Conservation (phyloP, 1,140 invertebrate species). For the Diorhabda sublineata region DNA sequence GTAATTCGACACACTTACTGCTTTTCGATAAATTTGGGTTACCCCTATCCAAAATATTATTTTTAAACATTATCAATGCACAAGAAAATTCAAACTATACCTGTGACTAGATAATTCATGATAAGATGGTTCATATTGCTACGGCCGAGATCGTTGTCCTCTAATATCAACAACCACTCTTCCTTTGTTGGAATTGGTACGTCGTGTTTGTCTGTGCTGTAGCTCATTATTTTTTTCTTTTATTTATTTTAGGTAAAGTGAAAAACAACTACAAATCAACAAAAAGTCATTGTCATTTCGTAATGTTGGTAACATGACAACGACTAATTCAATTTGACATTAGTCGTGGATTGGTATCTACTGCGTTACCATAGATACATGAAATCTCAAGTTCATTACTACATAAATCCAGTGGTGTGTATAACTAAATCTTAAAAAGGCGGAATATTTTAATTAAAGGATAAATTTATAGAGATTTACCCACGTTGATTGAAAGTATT, state of each 20-base stretch:
- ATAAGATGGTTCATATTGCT: constrained; percentile 94
- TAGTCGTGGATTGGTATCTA: too few relatives aligned
- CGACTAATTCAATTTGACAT: too few relatives aligned
- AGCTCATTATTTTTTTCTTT: constrained; percentile 43
- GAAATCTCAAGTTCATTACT: too few relatives aligned
- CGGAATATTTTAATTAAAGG: too few relatives aligned
- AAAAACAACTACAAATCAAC: constrained; percentile 5
- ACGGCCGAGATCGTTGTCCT: constrained; percentile 78
- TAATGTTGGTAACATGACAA: too few relatives aligned
- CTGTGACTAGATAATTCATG: constrained; percentile 98
- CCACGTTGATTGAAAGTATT: too few relatives aligned
- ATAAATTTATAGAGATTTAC: too few relatives aligned
- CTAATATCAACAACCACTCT: constrained; percentile 68
- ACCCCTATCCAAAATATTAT: not conserved
- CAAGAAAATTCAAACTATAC: constrained; percentile 51
- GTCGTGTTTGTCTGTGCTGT: constrained; percentile 45
- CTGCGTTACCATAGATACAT: too few relatives aligned
- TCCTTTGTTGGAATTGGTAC: constrained; percentile 45
- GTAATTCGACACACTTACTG: too few relatives aligned
- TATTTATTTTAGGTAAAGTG: constrained; percentile 14
- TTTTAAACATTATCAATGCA: not conserved
- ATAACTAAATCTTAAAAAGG: too few relatives aligned
- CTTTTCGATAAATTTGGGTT: too few relatives aligned
- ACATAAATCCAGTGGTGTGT: too few relatives aligned
- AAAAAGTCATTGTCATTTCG: constrained; percentile 10